Conservation (phyloP, 2,888 invertebrate genomes). For the Metallyticus violacea region DNA sequence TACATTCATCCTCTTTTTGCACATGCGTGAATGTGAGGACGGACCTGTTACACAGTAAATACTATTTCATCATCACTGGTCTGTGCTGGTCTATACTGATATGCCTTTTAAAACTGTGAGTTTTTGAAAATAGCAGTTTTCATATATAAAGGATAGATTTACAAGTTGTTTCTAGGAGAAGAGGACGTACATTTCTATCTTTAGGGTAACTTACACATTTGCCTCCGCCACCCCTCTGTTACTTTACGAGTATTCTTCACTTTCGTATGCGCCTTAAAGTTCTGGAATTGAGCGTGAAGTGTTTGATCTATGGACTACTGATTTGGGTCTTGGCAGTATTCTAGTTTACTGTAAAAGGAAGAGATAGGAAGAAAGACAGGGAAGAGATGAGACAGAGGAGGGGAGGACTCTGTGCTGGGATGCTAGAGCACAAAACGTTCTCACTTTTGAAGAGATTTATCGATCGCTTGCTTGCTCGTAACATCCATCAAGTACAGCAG, state of each 20-base stretch:
- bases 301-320: slow-evolving; percentile 23
- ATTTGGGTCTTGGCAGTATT: slow-evolving; percentile 18
- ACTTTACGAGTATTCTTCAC: neutral
- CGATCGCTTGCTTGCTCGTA: slow-evolving; percentile 11
- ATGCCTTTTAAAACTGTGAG: no score
- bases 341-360: neutral
- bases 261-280: neutral
- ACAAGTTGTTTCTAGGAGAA: neutral
- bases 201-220: neutral
- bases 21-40: no score
- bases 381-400: neutral
- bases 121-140: no score
- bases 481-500: slow-evolving; percentile 23
- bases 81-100: no score
- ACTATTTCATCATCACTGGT: no score
- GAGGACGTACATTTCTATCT: neutral
- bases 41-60: no score
- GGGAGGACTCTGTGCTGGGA: neutral
- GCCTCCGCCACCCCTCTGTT: neutral
- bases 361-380: neutral
- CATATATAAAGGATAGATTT: no score
- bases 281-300: slow-evolving; percentile 4
- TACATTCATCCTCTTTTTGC: no score
- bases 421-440: slow-evolving; percentile 15
- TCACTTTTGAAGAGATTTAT: slow-evolving; percentile 22